These are phyloP conservation scores for Sebastes diaconus DNA, from an alignment of 2,797 vertebrate genomes.

Conservation along the genomic window DNA sequence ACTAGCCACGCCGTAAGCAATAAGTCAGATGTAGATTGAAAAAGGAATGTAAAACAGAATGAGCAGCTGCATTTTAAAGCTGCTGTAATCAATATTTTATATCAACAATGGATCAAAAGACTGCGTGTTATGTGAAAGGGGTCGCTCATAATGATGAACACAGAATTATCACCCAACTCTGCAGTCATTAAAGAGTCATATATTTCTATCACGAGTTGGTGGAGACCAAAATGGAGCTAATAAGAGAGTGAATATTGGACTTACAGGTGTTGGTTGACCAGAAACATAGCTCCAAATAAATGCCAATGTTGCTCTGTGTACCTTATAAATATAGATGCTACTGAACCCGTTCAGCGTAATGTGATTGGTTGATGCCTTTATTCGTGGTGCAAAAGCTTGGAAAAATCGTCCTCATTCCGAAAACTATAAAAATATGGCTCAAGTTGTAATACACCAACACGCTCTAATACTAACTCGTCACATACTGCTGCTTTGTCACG, in stretches of 20 bases:
- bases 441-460: neutral
- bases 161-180: neutral
- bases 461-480: too few species aligned
- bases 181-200: too few species aligned
- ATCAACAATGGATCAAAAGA: constrained; percentile 3
- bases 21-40: constrained; percentile 1
- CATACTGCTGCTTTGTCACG: too few species aligned
- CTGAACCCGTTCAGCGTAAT: too few species aligned
- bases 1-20: neutral
- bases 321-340: too few species aligned
- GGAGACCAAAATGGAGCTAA: neutral
- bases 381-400: fast-evolving
- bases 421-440: neutral
- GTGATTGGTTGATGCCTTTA: too few species aligned
- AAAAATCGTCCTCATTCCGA: too few species aligned
- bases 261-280: fast-evolving
- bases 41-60: neutral
- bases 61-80: neutral
- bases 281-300: neutral
- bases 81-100: constrained; percentile 5
- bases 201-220: neutral
- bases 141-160: neutral
- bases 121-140: neutral
- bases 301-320: too few species aligned
- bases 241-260: neutral